Conservation (phyloP, 2,113 vertebrate genomes). For the Semicossyphus pulcher region DNA sequence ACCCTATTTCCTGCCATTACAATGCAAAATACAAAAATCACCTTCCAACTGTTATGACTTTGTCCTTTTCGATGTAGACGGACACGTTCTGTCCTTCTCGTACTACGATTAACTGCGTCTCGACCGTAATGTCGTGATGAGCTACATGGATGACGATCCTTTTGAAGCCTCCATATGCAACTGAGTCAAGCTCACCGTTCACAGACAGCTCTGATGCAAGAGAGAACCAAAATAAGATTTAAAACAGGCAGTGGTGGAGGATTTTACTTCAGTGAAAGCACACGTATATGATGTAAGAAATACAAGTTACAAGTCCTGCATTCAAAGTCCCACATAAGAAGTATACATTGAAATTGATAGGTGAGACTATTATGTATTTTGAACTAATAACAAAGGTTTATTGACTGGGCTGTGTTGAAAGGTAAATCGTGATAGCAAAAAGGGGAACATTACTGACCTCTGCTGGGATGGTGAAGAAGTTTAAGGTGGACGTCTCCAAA, state of each 20-base stretch:
- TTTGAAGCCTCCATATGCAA: constrained; percentile 56
- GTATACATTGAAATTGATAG: background rate
- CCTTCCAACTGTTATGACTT: constrained; percentile 27
- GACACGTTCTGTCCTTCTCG: background rate
- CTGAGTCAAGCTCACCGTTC: constrained; percentile 67
- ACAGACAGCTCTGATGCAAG: constrained; percentile 66
- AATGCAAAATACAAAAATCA: constrained; percentile 38
- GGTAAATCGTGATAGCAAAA: background rate
- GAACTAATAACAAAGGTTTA: background rate
- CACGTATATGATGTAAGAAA: too few species aligned
- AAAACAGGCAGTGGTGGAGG: background rate
- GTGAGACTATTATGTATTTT: too few species aligned
- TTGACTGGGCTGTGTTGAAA: background rate
- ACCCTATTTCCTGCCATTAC: background rate
- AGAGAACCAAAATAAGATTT: background rate
- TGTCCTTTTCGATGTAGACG: background rate
- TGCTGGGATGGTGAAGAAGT: constrained; percentile 67
- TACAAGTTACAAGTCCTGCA: too few species aligned
- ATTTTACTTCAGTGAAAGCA: background rate
- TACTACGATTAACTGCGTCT: constrained; percentile 9
- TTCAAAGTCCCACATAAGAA: too few species aligned
- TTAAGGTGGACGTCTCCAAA: constrained; percentile 27
- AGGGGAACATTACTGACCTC: constrained; percentile 59
- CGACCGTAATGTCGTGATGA: constrained; percentile 43
- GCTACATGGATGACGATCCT: constrained; percentile 60